Evolutionary conservation across 2,113 vertebrate genomes (phyloP).

Genomic region (Channa maculata): DNA sequence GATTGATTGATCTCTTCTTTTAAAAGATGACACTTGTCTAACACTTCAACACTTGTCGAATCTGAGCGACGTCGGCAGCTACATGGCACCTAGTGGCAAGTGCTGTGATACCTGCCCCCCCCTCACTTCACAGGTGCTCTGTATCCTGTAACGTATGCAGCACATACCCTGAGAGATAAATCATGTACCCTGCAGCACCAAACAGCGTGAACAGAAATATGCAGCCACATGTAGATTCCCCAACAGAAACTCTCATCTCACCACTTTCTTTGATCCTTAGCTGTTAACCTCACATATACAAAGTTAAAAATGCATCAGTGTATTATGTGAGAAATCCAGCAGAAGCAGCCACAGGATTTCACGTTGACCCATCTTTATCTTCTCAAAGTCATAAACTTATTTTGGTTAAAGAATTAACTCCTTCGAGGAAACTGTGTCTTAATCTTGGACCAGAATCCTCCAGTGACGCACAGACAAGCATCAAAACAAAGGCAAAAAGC

Average conservation of each 20-base stretch:
- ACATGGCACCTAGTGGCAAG: background rate
- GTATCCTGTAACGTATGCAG: background rate
- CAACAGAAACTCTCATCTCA: background rate
- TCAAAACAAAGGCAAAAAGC: no score
- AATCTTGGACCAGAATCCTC: no score
- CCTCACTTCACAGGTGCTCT: background rate
- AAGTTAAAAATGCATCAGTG: background rate
- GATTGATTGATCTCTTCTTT: background rate
- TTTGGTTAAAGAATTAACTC: no score
- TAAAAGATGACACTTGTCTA: background rate
- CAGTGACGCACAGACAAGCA: no score
- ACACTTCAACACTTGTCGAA: background rate
- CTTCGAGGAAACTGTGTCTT: no score
- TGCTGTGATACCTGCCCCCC: slow-evolving; percentile 18
- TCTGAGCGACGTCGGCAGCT: background rate
- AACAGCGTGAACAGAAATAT: background rate
- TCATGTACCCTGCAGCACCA: slow-evolving; percentile 30
- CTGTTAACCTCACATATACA: background rate
- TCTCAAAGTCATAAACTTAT: no score
- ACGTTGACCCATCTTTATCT: no score
- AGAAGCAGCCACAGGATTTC: background rate
- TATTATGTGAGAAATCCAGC: background rate
- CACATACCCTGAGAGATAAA: slow-evolving; percentile 25
- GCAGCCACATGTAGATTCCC: slow-evolving; percentile 2
- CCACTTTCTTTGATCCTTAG: slow-evolving; percentile 9